Base-by-base conservation (phyloP, 2,888 invertebrate genomes). In the Cryptosula pallasiana region DNA sequence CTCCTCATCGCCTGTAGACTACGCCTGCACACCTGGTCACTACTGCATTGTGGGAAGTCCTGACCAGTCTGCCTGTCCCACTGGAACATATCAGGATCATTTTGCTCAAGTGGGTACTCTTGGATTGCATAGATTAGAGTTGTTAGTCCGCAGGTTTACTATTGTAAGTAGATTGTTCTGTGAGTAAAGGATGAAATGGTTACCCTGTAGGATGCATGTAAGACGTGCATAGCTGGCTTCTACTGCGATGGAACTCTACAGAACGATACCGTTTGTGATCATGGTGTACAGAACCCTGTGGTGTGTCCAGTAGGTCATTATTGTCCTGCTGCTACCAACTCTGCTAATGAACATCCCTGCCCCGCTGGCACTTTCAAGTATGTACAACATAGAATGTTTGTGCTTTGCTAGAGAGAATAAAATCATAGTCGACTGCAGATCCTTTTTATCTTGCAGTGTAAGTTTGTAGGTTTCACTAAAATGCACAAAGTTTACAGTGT, bases 181-280 rank as follows among this genome's bases (percentile, higher is more conserved):
- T 13, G 9, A 20, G 45, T 20, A 45, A 45, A 20, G 45, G 45
- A 45, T n/a, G n/a, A n/a, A n/a, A n/a, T n/a, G n/a, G n/a, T n/a
- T n/a, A 57, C 29, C 58, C 73, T 76, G 69, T 74, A 82, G 82
- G 73, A 72, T 1, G 69, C 74, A n/a, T 83, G 83, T 72, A 80
- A 81, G 70, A 74, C 69, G 2, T 83, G 83, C 72, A 78, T 79
- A 32, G 78, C 74, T 36, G 81, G 81, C 1, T 82, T 77, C 73
- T 83, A 77, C 76, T 83, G 83, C 76, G 83, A 83, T 75, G 79
- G 79, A 25, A 81, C 81, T 0, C 73, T 80, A 1, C 81, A 82
- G 75, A 83, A 81, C 73, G 75, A 77, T 74, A 79, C 80, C 0
- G 75, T 77, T 71, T 82, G 82, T 70, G 76, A 79, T 13, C 81